phyloP scores from a whole-genome alignment of 2,888 invertebrate genomes.

The Entomobrya multifasciata region DNA sequence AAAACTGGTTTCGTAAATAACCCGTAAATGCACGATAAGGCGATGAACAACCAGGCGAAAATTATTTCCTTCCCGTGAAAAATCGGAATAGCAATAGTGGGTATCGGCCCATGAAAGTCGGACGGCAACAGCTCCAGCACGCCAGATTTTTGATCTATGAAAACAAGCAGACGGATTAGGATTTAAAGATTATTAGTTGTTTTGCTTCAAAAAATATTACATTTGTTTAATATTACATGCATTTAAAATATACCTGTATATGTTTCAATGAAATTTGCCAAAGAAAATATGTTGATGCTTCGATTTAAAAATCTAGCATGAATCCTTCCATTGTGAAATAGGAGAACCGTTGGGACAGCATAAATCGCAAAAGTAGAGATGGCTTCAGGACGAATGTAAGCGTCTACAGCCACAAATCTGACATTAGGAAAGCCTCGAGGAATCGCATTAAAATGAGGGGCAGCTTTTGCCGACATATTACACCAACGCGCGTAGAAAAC shows the following conservation, averaged over 20 bases:
- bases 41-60: slow-evolving; percentile 23
- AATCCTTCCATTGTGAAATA: slow-evolving; percentile 94
- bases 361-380: slow-evolving; percentile 95
- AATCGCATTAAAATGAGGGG: slow-evolving; percentile 94
- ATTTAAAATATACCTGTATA: slow-evolving; percentile 87
- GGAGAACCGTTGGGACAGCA: slow-evolving; percentile 92
- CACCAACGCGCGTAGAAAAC: slow-evolving; percentile 94
- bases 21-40: neutral
- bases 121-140: neutral
- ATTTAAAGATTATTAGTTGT: neutral
- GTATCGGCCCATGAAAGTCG: slow-evolving; percentile 19
- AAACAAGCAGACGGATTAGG: neutral
- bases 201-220: neutral
- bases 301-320: slow-evolving; percentile 88
- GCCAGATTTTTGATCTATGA: neutral
- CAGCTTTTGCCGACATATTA: slow-evolving; percentile 93
- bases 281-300: slow-evolving; percentile 84
- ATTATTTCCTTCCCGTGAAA: neutral
- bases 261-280: slow-evolving; percentile 89
- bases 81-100: neutral
- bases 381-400: slow-evolving; percentile 81
- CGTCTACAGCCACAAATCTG: slow-evolving; percentile 92
- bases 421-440: slow-evolving; percentile 93
- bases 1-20: neutral
- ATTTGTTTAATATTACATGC: slow-evolving; percentile 34